Percentiles rank a stretch among this genome's conserved stretches.
These are phyloP conservation scores for Phymatocera aterrima DNA, from an alignment of 2,888 invertebrate genomes.

Conservation along the genomic window DNA sequence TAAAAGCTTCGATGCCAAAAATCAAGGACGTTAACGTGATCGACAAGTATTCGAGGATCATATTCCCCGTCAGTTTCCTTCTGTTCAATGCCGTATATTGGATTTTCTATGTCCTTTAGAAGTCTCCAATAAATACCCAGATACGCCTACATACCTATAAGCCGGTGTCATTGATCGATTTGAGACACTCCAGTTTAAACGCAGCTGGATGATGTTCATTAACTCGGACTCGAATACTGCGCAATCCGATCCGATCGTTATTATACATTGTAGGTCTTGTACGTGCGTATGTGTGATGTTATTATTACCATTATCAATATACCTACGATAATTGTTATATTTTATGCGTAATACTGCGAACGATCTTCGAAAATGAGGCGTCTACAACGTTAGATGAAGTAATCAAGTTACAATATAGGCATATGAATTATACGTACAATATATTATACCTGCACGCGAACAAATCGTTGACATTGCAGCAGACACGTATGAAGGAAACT, in stretches of 20 bases:
- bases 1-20: constrained; percentile 94
- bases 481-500: neutral
- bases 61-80: constrained; percentile 97
- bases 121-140: neutral
- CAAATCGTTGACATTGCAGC: neutral
- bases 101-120: constrained; percentile 89
- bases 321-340: neutral
- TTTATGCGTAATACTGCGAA: neutral
- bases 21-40: constrained; percentile 98
- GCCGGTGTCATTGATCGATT: neutral
- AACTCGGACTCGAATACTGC: neutral
- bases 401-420: neutral
- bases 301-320: neutral
- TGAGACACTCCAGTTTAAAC: too few relatives aligned
- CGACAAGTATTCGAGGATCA: constrained; percentile 96
- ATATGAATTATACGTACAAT: neutral
- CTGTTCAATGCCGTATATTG: constrained; percentile 97
- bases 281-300: neutral
- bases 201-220: neutral
- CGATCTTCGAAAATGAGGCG: neutral
- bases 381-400: neutral
- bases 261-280: constrained; percentile 3
- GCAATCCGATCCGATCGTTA: constrained; percentile 17
- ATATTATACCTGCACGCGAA: neutral
- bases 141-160: neutral